Evolutionary conservation across 1,140 invertebrate genomes (phyloP), one percentile per base, ranked within the genome.

Genomic region (Matsumurasca onukii): DNA sequence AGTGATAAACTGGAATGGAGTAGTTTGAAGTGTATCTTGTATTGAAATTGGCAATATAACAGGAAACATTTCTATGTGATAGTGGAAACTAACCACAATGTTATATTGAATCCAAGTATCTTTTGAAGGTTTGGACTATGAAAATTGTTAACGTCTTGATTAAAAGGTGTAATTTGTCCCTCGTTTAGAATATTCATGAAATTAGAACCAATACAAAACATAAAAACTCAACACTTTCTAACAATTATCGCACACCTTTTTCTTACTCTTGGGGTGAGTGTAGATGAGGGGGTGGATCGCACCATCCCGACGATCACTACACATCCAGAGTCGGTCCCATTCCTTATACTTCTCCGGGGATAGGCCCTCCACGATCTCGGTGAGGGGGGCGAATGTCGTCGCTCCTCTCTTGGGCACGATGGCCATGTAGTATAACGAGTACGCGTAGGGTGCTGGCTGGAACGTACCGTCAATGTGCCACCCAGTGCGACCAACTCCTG

Each of bases 381-480:
- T 79, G 17, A 83, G 72, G 17, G 81, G 78, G 55, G 79, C 74
- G 77, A 82, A 83, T n/a, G 76, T 76, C 39, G 81, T 82, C 39
- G 77, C 73, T 3, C 81, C 81, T 45, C 68, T 66, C 70, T 76
- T 79, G 1, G 81, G 81, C 12, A 82, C 76, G 31, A 76, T 76
- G 0, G 76, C 77, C 78, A 82, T 81, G 64, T 81, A 78, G 68
- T 82, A 82, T 1, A 82, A 64, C 30, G 81, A 77, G 72, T 80
- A 82, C 20, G 75, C 72, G 73, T 82, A 83, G 22, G 82, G 82
- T 55, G 78, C 76, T 24, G 74, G 74, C 75, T 82, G 81, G 70
- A 82, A 82, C 69, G 80, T 81, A 0, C 82, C 82, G 76, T 83
- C 82, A 57, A 83, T 82, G 69, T 83, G 82, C 82, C 82, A 83